Evolutionary conservation across 1,140 invertebrate species (phyloP).

Genomic region (Bombus polaris): DNA sequence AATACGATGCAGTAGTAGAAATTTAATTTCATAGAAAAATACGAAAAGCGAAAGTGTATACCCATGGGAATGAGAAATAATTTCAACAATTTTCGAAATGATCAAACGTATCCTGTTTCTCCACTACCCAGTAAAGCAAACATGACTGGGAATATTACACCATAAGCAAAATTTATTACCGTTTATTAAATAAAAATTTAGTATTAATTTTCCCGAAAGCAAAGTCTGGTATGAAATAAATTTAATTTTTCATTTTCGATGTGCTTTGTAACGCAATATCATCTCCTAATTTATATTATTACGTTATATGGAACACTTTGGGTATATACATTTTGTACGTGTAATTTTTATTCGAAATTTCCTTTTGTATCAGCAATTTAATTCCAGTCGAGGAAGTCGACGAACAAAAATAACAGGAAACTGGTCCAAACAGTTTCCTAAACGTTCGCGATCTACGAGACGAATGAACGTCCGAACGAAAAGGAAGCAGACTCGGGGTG

Average conservation of each 20-base stretch:
- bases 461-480: constrained; percentile 14
- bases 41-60: too few species aligned
- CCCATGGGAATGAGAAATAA: too few species aligned
- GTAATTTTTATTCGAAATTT: background rate
- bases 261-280: background rate
- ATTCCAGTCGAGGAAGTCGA: background rate
- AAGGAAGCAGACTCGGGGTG: constrained; percentile 12
- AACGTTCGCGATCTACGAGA: background rate
- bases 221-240: background rate
- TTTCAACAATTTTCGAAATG: too few species aligned
- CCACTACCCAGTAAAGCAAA: too few species aligned
- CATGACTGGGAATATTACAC: too few species aligned
- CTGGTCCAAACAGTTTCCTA: background rate
- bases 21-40: background rate
- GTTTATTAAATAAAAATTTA: too few species aligned
- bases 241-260: background rate
- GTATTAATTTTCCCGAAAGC: background rate
- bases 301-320: background rate
- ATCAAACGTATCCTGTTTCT: too few species aligned
- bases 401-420: background rate
- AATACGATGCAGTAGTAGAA: background rate
- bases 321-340: background rate
- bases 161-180: too few species aligned
- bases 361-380: background rate
- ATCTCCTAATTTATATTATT: background rate